Evolutionary conservation across 2,888 invertebrate species (phyloP).

Genomic region (Ctenicera cuprea): DNA sequence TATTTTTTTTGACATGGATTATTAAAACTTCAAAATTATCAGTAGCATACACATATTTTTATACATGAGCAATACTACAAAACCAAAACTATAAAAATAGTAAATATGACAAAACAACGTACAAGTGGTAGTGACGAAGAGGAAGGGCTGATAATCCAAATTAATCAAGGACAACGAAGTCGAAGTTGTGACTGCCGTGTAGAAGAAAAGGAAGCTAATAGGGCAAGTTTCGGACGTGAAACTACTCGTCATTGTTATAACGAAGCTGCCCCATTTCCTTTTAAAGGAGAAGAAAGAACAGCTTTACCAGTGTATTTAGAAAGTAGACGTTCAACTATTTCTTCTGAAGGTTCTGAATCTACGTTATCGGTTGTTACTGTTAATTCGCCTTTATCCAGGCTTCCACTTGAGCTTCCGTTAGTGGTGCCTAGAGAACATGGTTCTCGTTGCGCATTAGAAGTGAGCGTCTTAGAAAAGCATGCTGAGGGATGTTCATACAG

Average conservation of each 20-base stretch:
- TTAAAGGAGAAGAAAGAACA: neutral
- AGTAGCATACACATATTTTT: too few species aligned
- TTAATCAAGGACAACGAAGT: neutral
- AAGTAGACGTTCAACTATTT: neutral
- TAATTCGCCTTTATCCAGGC: neutral
- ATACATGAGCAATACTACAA: too few species aligned
- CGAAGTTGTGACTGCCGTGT: too few species aligned
- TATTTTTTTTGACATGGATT: too few species aligned
- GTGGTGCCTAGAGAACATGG: slow-evolving; percentile 57
- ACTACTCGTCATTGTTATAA: too few species aligned
- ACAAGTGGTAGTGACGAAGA: neutral
- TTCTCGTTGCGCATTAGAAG: slow-evolving; percentile 60
- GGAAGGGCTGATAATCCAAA: neutral
- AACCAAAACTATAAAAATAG: neutral
- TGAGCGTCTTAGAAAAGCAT: slow-evolving; percentile 62
- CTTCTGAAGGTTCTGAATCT: slow-evolving; percentile 20
- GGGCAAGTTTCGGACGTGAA: too few species aligned
- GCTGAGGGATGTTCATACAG: slow-evolving; percentile 54
- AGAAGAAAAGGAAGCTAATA: neutral
- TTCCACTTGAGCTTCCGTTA: neutral
- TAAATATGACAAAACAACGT: neutral
- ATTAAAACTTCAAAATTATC: too few species aligned
- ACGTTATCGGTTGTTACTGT: slow-evolving; percentile 11
- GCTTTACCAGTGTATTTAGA: neutral
- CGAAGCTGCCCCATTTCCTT: slow-evolving; percentile 16